Evolutionary conservation across 2,797 vertebrate species (phyloP).

Genomic region (Pangasius mekongensis): DNA sequence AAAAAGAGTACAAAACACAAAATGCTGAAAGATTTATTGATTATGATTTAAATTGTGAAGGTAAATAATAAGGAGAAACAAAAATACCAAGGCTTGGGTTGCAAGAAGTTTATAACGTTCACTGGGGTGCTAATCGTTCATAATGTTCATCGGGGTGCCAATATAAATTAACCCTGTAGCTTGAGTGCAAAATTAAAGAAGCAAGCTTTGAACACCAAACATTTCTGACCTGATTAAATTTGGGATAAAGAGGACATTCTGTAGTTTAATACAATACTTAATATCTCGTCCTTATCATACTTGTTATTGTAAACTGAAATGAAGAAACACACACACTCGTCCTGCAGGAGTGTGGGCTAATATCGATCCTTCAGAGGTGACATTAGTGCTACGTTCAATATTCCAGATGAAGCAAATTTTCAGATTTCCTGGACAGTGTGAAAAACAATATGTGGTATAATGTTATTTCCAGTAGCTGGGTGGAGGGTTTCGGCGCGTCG

Average conservation of each 20-base stretch:
- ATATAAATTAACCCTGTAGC: background rate
- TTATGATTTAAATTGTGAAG: background rate
- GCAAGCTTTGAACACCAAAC: background rate
- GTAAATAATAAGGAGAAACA: background rate
- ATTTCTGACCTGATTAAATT: background rate
- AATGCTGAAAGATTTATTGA: background rate
- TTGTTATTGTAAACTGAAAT: background rate
- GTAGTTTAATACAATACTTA: background rate
- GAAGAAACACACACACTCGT: background rate
- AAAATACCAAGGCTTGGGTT: background rate
- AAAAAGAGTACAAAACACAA: background rate
- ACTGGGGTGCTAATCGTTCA: background rate
- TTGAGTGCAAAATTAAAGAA: background rate
- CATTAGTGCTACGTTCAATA: background rate
- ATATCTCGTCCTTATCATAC: background rate
- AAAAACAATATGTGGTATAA: background rate
- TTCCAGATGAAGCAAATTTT: constrained; percentile 1
- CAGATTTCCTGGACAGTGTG: constrained; percentile 21
- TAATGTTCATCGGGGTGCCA: background rate
- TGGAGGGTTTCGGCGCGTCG: background rate
- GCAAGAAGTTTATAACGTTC: background rate
- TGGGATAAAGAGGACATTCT: background rate
- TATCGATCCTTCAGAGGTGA: constrained; percentile 17
- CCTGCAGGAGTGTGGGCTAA: background rate
- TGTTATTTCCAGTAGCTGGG: constrained; percentile 8